These are phyloP conservation scores for Ptychoptera albimana DNA, from an alignment of 2,888 invertebrate genomes.

Conservation along the genomic window DNA sequence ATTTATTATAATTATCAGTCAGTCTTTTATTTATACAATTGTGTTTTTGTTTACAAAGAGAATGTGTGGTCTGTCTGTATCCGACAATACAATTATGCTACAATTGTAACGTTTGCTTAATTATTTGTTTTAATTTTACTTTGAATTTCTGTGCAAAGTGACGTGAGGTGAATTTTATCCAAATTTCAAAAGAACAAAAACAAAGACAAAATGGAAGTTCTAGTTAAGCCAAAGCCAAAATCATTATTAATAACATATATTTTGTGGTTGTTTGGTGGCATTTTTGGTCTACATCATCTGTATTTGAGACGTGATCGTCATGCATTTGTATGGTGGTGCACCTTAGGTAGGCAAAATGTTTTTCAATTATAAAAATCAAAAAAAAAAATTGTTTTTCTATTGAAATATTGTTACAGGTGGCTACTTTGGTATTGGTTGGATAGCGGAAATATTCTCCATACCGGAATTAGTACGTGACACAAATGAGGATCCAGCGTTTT, in stretches of 20 bases:
- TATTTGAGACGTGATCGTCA: constrained; percentile 80
- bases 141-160: too few species aligned
- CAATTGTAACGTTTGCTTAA: too few species aligned
- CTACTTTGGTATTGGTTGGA: constrained; percentile 70
- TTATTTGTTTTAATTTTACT: too few species aligned
- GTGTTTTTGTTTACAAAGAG: too few species aligned
- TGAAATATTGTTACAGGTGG: constrained; percentile 31
- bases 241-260: constrained; percentile 58
- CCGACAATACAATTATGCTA: too few species aligned
- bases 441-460: constrained; percentile 69
- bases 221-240: constrained; percentile 23
- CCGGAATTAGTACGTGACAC: constrained; percentile 73
- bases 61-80: too few species aligned
- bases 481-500: constrained; percentile 54
- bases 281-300: constrained; percentile 80
- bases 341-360: constrained; percentile 38
- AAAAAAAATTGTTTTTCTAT: background rate
- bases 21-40: too few species aligned
- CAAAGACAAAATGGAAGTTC: constrained; percentile 14
- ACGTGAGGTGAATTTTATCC: too few species aligned
- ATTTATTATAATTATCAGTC: too few species aligned
- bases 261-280: constrained; percentile 75
- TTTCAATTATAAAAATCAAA: background rate
- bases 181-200: too few species aligned
- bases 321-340: constrained; percentile 79